phyloP scores from a whole-genome alignment of 2,888 invertebrate genomes.

The Ctena decussata region DNA sequence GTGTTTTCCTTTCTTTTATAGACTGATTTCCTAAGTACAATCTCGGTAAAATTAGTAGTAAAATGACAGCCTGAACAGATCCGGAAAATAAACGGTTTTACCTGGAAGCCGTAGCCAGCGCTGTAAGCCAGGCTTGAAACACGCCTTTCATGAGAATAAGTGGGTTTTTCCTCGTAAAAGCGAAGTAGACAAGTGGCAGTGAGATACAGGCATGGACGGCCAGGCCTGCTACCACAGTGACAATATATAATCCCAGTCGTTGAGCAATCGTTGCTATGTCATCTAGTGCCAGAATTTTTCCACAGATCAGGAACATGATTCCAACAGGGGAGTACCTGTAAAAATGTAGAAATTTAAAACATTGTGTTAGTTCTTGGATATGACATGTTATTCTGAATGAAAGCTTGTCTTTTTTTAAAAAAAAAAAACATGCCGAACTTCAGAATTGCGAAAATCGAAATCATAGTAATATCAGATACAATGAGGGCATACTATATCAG shows the following conservation, averaged over 20 bases:
- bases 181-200: constrained; percentile 89
- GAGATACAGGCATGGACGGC: constrained; percentile 89
- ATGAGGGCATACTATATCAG: too few relatives aligned
- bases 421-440: too few relatives aligned
- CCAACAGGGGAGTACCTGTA: constrained; percentile 91
- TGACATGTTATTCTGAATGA: too few relatives aligned
- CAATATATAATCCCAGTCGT: constrained; percentile 90
- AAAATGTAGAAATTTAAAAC: constrained; percentile 18
- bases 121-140: constrained; percentile 90
- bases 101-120: constrained; percentile 91
- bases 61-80: too few relatives aligned
- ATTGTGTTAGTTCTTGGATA: too few relatives aligned
- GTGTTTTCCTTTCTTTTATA: too few relatives aligned
- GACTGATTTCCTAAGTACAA: too few relatives aligned
- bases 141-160: constrained; percentile 90
- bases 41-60: too few relatives aligned
- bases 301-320: constrained; percentile 90
- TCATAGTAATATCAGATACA: too few relatives aligned
- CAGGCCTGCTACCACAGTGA: constrained; percentile 88
- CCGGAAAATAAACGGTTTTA: too few relatives aligned
- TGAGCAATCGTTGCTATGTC: constrained; percentile 89
- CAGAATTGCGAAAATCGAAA: too few relatives aligned
- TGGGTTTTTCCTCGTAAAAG: constrained; percentile 92
- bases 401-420: too few relatives aligned
- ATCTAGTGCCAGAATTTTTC: constrained; percentile 89